Conservation (phyloP, 2,113 vertebrate genomes). For the Peromyscus polionotus region DNA sequence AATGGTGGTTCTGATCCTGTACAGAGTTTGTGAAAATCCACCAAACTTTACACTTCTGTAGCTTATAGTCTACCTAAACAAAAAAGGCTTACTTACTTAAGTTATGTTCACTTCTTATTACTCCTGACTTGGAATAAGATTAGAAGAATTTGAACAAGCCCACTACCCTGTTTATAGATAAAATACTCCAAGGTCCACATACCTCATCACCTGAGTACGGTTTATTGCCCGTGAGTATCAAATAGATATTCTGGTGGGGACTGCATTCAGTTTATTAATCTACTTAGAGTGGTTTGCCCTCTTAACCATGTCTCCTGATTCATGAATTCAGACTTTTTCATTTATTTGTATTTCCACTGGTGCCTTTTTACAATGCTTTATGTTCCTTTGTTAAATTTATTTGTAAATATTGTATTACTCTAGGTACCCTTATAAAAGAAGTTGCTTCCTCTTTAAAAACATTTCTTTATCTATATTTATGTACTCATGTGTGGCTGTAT, state of each 20-base stretch:
- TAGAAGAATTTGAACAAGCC: not conserved
- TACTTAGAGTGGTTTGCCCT: not conserved
- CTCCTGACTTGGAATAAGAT: slow-evolving; percentile 3
- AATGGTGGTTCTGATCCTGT: not conserved
- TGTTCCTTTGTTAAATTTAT: slow-evolving; percentile 49
- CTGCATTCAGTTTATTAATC: not conserved
- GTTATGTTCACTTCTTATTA: not conserved
- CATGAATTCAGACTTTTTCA: slow-evolving; percentile 10
- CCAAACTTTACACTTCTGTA: not conserved
- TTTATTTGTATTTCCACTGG: slow-evolving; percentile 28
- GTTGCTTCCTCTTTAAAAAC: not conserved
- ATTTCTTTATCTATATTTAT: not conserved
- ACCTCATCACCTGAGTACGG: not conserved
- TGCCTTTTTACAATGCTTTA: not conserved
- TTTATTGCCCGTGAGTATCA: not conserved
- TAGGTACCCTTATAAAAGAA: not conserved
- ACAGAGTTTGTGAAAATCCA: slow-evolving; percentile 26
- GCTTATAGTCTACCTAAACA: not conserved
- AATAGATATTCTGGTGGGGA: not conserved
- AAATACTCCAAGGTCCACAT: not conserved
- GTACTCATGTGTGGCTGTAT: not conserved
- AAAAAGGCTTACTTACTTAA: slow-evolving; percentile 40
- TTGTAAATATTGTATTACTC: slow-evolving; percentile 7
- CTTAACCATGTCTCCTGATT: not conserved
- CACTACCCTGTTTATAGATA: not conserved